Evolutionary conservation across 1,140 invertebrate species (phyloP), one percentile per base, ranked within the genome.

Genomic region (Drosophila auraria): DNA sequence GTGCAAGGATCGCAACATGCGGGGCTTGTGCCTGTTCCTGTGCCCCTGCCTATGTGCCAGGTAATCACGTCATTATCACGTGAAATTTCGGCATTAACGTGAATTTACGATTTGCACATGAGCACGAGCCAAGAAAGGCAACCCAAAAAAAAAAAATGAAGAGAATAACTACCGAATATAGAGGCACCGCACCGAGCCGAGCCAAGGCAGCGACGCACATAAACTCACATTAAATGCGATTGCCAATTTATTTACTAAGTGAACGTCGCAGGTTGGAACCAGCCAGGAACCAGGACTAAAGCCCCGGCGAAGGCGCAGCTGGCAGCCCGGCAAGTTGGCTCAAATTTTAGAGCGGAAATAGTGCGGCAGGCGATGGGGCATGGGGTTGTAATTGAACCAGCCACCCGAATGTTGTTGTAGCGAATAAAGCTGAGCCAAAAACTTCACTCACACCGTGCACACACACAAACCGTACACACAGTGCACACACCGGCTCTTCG

Each of bases 11-110:
- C 74, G 74, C 60, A 78, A 80, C 57, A 80, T 80, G 61, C 56
- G 70, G 33, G 36, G 45, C 60, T 47, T 64, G 58, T 12, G 33
- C 20, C 33, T 38, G 27, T 71, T 51, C 25, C 64, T 42, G 14
- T 51, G 30, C 30, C 36, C 53, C 42, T 36, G 47, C 42, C 33
- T 60, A 76, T 90, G 82, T 63, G 79, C 65, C 79, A 77, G 83
- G 89, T 91, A 91, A 91, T 91, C 89, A 91, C 87, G 89, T 91
- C 89, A 91, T 91, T 91, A 91, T 91, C 87, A 91, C 87, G 87
- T 91, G 87, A 91, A 91, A 87, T 91, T 91, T 89, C 78, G 78
- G 87, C 87, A 91, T 91, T 91, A 91, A 87, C 78, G 83, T 87
- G 76, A 90, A 90, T 90, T 90, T 90, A 90, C 87, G 87, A 87